Evolutionary conservation across 2,888 invertebrate genomes (phyloP), one percentile per base, ranked within the genome.

Genomic region (Lasioglossum lativentre): DNA sequence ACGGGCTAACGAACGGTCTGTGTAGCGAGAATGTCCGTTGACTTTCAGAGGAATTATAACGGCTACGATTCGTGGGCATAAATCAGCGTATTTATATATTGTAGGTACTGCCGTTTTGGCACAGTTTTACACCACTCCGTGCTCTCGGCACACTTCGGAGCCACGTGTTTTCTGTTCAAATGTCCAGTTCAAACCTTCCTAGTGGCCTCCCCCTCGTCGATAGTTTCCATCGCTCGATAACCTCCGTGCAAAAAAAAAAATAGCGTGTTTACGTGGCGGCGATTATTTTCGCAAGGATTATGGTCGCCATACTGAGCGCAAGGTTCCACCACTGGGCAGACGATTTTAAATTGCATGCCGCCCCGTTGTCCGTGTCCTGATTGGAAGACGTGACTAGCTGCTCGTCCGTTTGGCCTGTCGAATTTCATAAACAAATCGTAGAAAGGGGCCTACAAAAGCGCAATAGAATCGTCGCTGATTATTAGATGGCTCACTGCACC

Each of bases 391-490:
- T 93, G 68, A 91, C 93, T 56, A 93, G 90, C 84, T 93, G 91
- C 82, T 93, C 93, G 82, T 93, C 93, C 83, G 92, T 93, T 71
- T 90, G 92, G 90, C 93, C 93, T 94, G 92, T 89, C 86, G 89
- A 91, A 83, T 89, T 88, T 77, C 79, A 83, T 76, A 82, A 52
- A 83, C n/a, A 80, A 86, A 75, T 87, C 89, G 90, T 90, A 80
- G 84, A 42, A 56, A 74, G 42, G 73, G 75, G 74, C 45, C 40
- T 68, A 68, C 42, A 34, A 27, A 23, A 71, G 56, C 56, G 40
- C 78, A 68, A 34, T 45, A 47, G 63, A 47, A 74, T 84, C 75
- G 77, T 77, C 66, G 72, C 73, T 76, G 83, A 87, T 85, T 71
- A 87, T 85, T 71, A 79, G 86, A 86, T 75, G 83, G 85, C 59